Base-by-base conservation (phyloP, 2,888 invertebrate species). In the Hedychridium roseum region DNA sequence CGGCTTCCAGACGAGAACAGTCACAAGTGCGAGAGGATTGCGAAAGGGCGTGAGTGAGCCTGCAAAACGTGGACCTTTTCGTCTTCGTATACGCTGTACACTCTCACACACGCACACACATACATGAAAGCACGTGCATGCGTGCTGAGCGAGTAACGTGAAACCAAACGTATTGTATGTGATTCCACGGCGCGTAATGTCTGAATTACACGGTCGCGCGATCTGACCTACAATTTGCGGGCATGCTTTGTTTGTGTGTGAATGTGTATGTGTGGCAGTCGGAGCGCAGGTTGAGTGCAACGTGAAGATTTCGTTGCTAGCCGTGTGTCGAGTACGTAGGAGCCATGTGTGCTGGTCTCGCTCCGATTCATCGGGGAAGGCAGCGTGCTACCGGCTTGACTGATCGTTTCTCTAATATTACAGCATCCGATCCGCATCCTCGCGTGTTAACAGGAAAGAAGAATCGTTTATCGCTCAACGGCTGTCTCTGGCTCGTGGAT, bases 141-240 rank as follows among this genome's bases (percentile, higher is more conserved):
- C n/a, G n/a, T n/a, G n/a, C 31, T 31, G 15, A 15, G 15, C 56
- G 64, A 64, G 73, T 71, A 73, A 73, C 50, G 56, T 59, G 72
- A 73, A 66, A 71, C 73, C 65, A 14, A 50, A 53, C 43, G 60
- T 62, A 70, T 70, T 70, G 68, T 72, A 56, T 57, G 60, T 56
- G 60, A 70, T 64, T 62, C 57, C 43, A 31, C 32, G 46, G 47
- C 48, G 38, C n/a, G 14, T 54, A 60, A 56, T 60, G 60, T 66
- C 66, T 63, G 57, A 64, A 67, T 67, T 67, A 64, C 64, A 64
- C 59, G 57, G 46, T 59, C 50, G 41, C 57, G 50, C 55, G 44
- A 31, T 46, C 36, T 50, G 58, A 58, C 53, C 56, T 52, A 48
- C 40, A 53, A 56, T 45, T 55, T 30, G 43, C 36, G 28, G 32